Conservation (phyloP, 2,113 vertebrate genomes). For the Genyomyrus donnyi region DNA sequence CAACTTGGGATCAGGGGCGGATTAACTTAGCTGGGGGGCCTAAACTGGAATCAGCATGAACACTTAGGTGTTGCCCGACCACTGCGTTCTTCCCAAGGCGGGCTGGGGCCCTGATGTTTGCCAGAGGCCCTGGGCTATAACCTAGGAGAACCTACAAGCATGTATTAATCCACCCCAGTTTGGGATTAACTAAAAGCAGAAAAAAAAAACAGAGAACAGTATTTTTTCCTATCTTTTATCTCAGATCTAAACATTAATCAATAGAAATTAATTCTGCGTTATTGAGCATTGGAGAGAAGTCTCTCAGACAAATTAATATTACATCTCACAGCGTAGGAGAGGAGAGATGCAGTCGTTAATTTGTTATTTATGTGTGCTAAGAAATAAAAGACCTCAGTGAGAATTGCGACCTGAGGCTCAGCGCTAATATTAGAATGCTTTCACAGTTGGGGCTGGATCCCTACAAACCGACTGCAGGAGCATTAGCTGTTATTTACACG, state of each 20-base stretch:
- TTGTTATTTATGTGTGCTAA: slow-evolving; percentile 3
- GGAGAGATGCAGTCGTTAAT: not conserved
- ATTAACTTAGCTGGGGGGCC: not conserved
- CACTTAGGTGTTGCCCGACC: not conserved
- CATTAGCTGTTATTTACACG: not conserved
- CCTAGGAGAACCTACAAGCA: not conserved
- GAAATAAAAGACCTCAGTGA: slow-evolving; percentile 10
- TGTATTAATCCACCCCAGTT: not conserved
- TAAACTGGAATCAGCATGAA: not conserved
- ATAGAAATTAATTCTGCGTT: not conserved
- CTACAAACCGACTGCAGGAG: not conserved
- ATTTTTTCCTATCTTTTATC: not conserved
- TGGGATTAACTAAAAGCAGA: not conserved
- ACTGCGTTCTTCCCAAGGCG: not conserved
- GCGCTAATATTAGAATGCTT: slow-evolving; percentile 15
- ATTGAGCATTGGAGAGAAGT: not conserved
- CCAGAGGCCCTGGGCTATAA: not conserved
- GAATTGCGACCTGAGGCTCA: not conserved
- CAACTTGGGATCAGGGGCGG: not conserved
- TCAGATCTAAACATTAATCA: not conserved
- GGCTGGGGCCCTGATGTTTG: not conserved
- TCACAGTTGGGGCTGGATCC: slow-evolving; percentile 8
- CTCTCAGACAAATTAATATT: slow-evolving; percentile 3
- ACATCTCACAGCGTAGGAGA: not conserved
- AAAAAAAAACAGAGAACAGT: not conserved